These are phyloP conservation scores for Osedax fenrisi DNA, from an alignment of 2,888 invertebrate species.

Conservation along the genomic window DNA sequence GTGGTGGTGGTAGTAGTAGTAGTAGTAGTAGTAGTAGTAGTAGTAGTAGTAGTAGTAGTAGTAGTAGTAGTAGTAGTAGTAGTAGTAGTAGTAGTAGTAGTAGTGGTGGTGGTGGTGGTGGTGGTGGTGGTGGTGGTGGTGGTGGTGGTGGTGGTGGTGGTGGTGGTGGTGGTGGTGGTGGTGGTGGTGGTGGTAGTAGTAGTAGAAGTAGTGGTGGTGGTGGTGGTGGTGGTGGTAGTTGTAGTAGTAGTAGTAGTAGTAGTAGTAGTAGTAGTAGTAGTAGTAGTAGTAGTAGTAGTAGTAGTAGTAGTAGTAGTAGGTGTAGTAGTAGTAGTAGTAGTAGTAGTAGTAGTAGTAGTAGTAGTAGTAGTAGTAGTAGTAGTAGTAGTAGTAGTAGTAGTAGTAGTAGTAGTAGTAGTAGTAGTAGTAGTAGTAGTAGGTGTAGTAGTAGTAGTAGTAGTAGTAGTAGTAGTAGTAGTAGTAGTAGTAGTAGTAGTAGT, in stretches of 20 bases:
- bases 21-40: slow-evolving; percentile 4
- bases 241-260: not conserved
- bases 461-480: not conserved
- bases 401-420: not conserved
- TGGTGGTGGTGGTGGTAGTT: slow-evolving; percentile 13
- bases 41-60: not conserved
- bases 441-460: not conserved
- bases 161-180: slow-evolving; percentile 17
- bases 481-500: not conserved
- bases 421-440: not conserved
- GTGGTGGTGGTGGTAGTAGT: slow-evolving; percentile 18
- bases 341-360: not conserved
- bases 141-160: not conserved
- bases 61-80: slow-evolving; percentile 6
- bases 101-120: slow-evolving; percentile 19
- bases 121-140: slow-evolving; percentile 13
- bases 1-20: not conserved
- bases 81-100: slow-evolving; percentile 19
- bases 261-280: not conserved
- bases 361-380: not conserved
- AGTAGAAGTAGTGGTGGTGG: slow-evolving; percentile 33
- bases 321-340: not conserved
- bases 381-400: not conserved
- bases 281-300: not conserved
- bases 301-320: not conserved